These are phyloP conservation scores for Leiothrix lutea DNA, from an alignment of 2,113 vertebrate species.

Conservation along the genomic window DNA sequence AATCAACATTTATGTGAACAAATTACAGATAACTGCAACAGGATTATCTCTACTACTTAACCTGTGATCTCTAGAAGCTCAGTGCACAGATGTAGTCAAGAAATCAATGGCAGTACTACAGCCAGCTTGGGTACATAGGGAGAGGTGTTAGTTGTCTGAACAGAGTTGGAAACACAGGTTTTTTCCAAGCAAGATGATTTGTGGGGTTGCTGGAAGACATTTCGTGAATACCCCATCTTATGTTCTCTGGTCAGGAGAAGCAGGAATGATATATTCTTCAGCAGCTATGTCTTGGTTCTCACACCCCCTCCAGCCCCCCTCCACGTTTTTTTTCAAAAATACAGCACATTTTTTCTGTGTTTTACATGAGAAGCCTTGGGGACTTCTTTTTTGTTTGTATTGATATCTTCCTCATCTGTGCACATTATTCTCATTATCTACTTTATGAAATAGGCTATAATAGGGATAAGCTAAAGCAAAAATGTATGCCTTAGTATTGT, in stretches of 20 bases:
- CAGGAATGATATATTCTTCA: background rate
- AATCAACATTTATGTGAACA: conserved; percentile 7
- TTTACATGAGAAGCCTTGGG: background rate
- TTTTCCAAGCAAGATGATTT: background rate
- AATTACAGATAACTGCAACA: conserved; percentile 5
- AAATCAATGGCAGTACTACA: background rate
- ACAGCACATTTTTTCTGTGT: background rate
- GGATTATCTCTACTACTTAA: conserved; percentile 3
- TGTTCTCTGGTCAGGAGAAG: background rate
- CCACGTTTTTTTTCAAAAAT: background rate
- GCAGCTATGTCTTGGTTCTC: background rate
- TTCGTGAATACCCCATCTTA: background rate
- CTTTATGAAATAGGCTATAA: background rate
- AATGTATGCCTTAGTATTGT: background rate
- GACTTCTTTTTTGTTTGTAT: background rate
- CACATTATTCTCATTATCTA: background rate
- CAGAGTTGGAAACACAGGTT: fast-evolving
- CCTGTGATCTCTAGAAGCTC: background rate
- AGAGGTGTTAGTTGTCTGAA: background rate
- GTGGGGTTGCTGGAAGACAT: background rate
- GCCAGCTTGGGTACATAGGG: fast-evolving
- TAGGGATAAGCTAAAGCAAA: background rate
- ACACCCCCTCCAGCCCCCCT: fast-evolving
- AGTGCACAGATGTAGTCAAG: background rate
- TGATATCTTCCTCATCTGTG: background rate